Percentiles rank a stretch among this genome's conserved stretches.
Evolutionary conservation across 2,888 invertebrate species (phyloP).

Genomic region (Drosophila affinis): DNA sequence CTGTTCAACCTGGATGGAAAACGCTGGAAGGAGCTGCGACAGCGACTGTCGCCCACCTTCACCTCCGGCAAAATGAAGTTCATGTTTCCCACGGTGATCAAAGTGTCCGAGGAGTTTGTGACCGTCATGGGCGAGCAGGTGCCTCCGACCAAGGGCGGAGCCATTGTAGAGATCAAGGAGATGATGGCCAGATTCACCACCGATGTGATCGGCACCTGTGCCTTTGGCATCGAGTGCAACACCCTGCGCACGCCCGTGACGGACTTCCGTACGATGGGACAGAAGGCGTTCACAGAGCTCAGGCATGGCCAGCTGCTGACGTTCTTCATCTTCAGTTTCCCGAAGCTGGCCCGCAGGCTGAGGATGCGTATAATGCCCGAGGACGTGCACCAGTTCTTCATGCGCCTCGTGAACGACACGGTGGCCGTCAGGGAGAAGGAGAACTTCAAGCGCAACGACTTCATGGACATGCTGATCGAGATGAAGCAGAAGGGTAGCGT

Average conservation of each 20-base stretch:
- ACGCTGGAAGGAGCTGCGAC: slow-evolving; percentile 83
- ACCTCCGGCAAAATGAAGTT: slow-evolving; percentile 77
- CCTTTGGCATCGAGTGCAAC: slow-evolving; percentile 84
- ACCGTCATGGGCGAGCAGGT: slow-evolving; percentile 51
- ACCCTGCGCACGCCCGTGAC: slow-evolving; percentile 80
- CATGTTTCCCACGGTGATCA: slow-evolving; percentile 69
- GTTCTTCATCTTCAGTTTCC: slow-evolving; percentile 56
- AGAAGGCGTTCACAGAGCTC: slow-evolving; percentile 43
- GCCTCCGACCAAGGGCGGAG: slow-evolving; percentile 24
- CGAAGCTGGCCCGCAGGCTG: slow-evolving; percentile 63
- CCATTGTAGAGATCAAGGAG: slow-evolving; percentile 83
- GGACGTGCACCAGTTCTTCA: slow-evolving; percentile 77
- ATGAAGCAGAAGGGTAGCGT: slow-evolving; percentile 73
- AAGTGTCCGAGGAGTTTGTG: slow-evolving; percentile 58
- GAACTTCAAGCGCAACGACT: slow-evolving; percentile 84
- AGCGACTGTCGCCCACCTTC: slow-evolving; percentile 81
- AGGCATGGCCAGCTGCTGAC: slow-evolving; percentile 47
- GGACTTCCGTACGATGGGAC: slow-evolving; percentile 77
- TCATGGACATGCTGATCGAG: slow-evolving; percentile 84
- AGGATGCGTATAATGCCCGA: slow-evolving; percentile 63
- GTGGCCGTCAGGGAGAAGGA: slow-evolving; percentile 81
- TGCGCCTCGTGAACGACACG: slow-evolving; percentile 81
- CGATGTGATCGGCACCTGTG: slow-evolving; percentile 85
- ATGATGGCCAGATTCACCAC: slow-evolving; percentile 84
- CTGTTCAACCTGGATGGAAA: slow-evolving; percentile 81